Base-by-base conservation (phyloP, 92 coral and sea anemone species). In the Blastomussa wellsi region DNA sequence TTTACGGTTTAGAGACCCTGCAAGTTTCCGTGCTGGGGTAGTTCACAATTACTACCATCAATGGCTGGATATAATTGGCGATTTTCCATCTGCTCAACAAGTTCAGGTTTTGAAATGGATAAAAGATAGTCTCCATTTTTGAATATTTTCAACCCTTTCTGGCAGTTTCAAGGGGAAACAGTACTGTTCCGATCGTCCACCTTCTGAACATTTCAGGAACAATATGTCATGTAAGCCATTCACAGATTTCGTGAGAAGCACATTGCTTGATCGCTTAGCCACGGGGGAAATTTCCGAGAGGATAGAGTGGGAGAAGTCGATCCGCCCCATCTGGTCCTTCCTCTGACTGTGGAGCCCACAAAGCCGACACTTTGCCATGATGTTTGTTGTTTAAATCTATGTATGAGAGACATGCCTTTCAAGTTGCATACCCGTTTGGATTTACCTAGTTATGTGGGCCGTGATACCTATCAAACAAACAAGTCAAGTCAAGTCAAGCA, bases 311-410 rank as follows among this genome's bases (percentile, higher is more conserved):
- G 87, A 37, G 60, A 74, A 77, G 84, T 88, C 12, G 67, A 10
- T 17, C 90, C 80, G 17, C 88, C 90, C 19, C 81, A 86, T 26
- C 79, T 90, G 32, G 49, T 76, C 17, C 76, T 90, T 22, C 90
- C 90, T 8, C 80, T 86, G 6, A 86, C 86, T 2, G 79, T 82
- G 35, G 90, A 82, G 38, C 86, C 90, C 2, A 64, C 90, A 15
- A 90, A 90, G 55, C 93, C 89, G 0, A 83, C 88, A 32, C 70
- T 90, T 10, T 78, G 89, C 39, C 89, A 87, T 49, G 86, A 87
- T 47, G 88, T 89, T 10, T 48, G 93, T 8, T 83, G 71, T 36
- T 33, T 87, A 3, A 87, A 78, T 42, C 41, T 86, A 15, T 86
- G 90, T 90, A 86, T 90, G 87, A 62, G 12, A 39, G 90, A 90